Evolutionary conservation across 1,140 invertebrate genomes (phyloP), one percentile per base, ranked within the genome.

Genomic region (Rhagoletis pomonella): DNA sequence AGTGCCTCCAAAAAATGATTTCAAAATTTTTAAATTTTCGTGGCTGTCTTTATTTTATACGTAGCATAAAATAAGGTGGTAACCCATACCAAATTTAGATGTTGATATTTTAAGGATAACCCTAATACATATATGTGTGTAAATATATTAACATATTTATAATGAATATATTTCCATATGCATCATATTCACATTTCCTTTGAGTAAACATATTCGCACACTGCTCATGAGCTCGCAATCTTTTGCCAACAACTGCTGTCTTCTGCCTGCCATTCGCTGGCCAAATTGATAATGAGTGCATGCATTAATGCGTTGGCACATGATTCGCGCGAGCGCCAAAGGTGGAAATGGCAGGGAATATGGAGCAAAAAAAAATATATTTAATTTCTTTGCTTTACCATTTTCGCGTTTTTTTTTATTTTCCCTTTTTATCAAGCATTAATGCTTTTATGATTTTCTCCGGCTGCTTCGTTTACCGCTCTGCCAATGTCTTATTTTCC

Each of bases 261-360:
- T 81, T 55, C 19, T 58, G 47, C 47, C 44, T 9, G 73, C 73
- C 47, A 29, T 29, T 29, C 29, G 9, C 44, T 19, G 73, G 73
- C n/a, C 17, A 81, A 81, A 81, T 81, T 81, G 73, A 55, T 81
- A 81, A 81, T 81, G 73, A 81, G 73, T 81, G 73, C 73, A 81
- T 50, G 73, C 73, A 81, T 81, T 81, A 81, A 81, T 81, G 73
- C 73, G 73, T 81, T 81, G 47, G 73, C 47, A 55, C 42, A 81
- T 81, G 55, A 81, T 81, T 81, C 55, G n/a, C 17, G 73, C 19
- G 50, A 81, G 47, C 73, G 10, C 7, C 29, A 9, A 3, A 42
- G 29, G 64, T 39, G 29, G 29, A 29, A 39, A 14, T 10, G 29
- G 44, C 17, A 50, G 12, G 69, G 50, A 55, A 55, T 5, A 10